Percentiles rank a stretch among this genome's conserved stretches.
phyloP scores from a whole-genome alignment of 1,140 invertebrate species.

The Tribolium madens region DNA sequence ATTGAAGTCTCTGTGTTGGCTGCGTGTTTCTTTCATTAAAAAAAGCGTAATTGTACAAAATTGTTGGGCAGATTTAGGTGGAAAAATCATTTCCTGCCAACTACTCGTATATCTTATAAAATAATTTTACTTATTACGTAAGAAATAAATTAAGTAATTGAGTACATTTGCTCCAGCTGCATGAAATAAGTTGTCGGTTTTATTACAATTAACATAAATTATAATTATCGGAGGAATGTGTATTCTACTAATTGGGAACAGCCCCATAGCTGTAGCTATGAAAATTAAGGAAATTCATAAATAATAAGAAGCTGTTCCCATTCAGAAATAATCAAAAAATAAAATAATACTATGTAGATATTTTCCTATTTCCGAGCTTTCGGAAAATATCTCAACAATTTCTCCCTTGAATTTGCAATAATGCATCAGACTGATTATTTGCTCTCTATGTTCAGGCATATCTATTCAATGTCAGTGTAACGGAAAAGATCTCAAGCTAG shows the following conservation, averaged over 20 bases:
- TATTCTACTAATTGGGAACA: conserved; percentile 3
- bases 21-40: conserved; percentile 5
- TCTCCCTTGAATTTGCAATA: neutral
- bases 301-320: neutral
- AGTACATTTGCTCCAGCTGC: neutral
- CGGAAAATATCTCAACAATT: neutral
- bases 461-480: neutral
- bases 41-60: conserved; percentile 1
- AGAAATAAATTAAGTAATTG: conserved; percentile 29
- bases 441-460: neutral
- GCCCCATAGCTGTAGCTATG: neutral
- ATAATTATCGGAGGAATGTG: conserved; percentile 2
- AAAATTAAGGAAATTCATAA: neutral
- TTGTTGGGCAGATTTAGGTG: neutral
- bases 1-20: neutral
- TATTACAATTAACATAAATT: conserved; percentile 39
- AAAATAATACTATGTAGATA: neutral
- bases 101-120: neutral
- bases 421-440: neutral
- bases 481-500: neutral
- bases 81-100: neutral
- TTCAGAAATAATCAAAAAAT: neutral
- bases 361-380: conserved; percentile 5
- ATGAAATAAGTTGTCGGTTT: conserved; percentile 4
- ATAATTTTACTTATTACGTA: conserved; percentile 1